Evolutionary conservation across 2,113 vertebrate species (phyloP).

Genomic region (Lagopus leucura): DNA sequence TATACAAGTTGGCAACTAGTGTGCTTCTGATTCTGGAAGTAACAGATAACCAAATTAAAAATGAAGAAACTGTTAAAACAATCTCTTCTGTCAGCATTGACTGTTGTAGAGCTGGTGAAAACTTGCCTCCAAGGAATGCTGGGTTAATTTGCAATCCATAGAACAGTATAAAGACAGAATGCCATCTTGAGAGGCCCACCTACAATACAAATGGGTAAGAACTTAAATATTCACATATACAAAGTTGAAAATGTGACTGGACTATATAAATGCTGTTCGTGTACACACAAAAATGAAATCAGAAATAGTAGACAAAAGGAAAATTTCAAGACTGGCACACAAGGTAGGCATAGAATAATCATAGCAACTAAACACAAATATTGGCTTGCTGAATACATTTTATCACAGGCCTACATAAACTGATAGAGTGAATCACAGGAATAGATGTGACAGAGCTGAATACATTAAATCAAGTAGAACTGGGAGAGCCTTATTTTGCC

Average conservation of each 20-base stretch:
- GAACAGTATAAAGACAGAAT: neutral
- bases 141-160: neutral
- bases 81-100: neutral
- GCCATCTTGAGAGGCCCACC: neutral
- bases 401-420: neutral
- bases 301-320: neutral
- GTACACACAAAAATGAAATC: neutral
- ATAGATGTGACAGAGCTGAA: neutral
- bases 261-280: neutral
- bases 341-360: neutral
- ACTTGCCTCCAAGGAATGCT: neutral
- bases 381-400: neutral
- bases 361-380: neutral
- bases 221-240: neutral
- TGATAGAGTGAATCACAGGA: neutral
- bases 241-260: neutral
- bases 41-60: neutral
- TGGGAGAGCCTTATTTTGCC: neutral
- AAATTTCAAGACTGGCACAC: neutral
- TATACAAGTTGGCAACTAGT: neutral
- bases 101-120: neutral
- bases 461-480: neutral
- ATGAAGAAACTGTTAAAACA: neutral
- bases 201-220: neutral
- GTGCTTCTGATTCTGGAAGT: neutral